phyloP scores from a whole-genome alignment of 2,888 invertebrate genomes.

The Myopa testacea region DNA sequence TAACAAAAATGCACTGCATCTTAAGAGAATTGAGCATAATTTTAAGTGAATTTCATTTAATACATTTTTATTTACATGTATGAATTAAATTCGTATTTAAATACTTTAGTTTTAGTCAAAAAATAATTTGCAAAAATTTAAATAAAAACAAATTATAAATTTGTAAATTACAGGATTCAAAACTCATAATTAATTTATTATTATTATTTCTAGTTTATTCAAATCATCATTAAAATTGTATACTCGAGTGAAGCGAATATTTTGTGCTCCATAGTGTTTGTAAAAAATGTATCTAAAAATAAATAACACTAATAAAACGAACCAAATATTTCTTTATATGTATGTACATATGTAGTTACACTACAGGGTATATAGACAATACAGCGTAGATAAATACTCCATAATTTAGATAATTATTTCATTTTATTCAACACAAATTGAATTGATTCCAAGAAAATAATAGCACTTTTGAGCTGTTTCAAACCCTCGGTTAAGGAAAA shows the following conservation, averaged over 20 bases:
- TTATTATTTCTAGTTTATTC: slow-evolving; percentile 5
- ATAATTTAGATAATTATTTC: not conserved
- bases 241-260: slow-evolving; percentile 55
- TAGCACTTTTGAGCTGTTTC: too few species aligned
- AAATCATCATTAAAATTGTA: slow-evolving; percentile 10
- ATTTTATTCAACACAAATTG: not conserved
- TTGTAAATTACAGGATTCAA: not conserved
- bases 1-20: not conserved
- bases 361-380: not conserved
- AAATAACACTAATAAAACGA: slow-evolving; percentile 44
- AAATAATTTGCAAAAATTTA: not conserved
- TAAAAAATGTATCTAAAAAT: slow-evolving; percentile 43
- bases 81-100: not conserved
- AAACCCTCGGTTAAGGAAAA: too few species aligned
- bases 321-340: slow-evolving; percentile 12
- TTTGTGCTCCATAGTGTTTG: slow-evolving; percentile 50
- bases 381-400: not conserved
- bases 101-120: not conserved
- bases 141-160: not conserved
- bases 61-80: not conserved
- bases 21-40: not conserved
- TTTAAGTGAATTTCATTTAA: not conserved
- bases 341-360: too few species aligned
- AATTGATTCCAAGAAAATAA: too few species aligned
- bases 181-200: not conserved